A percentile compares a stretch with the other conserved stretches of the same genome.
Conservation (phyloP, 2,113 vertebrate species). For the Grus americana region DNA sequence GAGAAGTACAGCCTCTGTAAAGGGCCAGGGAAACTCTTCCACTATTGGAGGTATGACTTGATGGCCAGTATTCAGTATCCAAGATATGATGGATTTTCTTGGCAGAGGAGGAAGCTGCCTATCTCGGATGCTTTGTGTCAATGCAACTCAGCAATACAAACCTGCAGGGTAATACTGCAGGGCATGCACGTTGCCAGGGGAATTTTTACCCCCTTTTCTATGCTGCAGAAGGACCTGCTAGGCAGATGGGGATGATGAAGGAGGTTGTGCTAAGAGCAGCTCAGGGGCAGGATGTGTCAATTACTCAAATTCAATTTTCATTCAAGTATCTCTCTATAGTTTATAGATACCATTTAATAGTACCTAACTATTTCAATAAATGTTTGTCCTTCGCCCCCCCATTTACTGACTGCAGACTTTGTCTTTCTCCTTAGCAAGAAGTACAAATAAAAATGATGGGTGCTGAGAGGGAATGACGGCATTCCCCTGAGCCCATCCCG, state of each 20-base stretch:
- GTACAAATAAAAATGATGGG: background rate
- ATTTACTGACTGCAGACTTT: background rate
- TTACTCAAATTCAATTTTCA: background rate
- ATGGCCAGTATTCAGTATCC: background rate
- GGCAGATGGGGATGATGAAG: background rate
- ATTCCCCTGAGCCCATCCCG: background rate
- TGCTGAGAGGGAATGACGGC: background rate
- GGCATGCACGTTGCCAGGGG: background rate
- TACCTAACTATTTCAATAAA: background rate
- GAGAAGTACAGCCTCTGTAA: background rate
- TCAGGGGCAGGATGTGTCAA: background rate
- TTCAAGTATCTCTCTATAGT: background rate
- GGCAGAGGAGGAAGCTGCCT: background rate
- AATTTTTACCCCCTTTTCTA: background rate
- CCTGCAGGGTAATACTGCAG: background rate
- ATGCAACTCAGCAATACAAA: background rate
- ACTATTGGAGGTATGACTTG: background rate
- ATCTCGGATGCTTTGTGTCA: background rate
- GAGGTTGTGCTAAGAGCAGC: background rate
- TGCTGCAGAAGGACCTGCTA: background rate
- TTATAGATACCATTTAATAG: background rate
- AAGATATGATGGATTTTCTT: background rate
- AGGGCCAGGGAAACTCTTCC: background rate
- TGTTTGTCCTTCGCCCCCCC: background rate
- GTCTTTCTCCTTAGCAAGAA: background rate